Base-by-base conservation (phyloP, 37 sponge, comb jelly and placozoan species). In the Tethya wilhelma region DNA sequence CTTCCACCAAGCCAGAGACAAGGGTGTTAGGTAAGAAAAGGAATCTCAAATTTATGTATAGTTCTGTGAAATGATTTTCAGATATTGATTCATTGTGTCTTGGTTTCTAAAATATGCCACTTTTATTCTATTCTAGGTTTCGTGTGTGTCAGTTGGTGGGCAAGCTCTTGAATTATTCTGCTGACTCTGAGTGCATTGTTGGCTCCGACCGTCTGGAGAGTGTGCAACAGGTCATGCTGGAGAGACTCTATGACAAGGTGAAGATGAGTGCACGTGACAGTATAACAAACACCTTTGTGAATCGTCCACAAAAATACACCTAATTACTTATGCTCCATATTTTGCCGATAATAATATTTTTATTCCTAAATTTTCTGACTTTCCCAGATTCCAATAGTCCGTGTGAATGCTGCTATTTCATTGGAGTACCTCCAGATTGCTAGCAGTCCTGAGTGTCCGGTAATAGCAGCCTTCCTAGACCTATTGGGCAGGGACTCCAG, bases 71-170 rank as follows among this genome's bases (percentile, higher is more conserved):
- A 25, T 62, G 29, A 62, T 26, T 62, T 11, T 49, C 11, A 11
- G 17, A 11, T 49, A 49, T 49, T 17, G 17, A 19, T 49, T 49
- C 14, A 49, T 19, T 49, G 53, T 19, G 53, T 9, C 53, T 49
- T 19, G 9, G 53, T 9, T 49, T 25, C 26, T 25, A 7, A 60
- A 6, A 60, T 26, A 12, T 25, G 28, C 26, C 7, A 7, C 33
- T n/a, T 30, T 20, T 31, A 65, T 37, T 36, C 11, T 6, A 32
- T 59, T 41, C 29, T 40, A 74, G 90, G 56, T 78, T 82, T 32
- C 91, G 87, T 62, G 73, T 70, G 4, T 89, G 94, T 44, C 87
- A 94, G 71, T 44, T 93, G 49, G 45, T 93, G 38, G 73, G 74
- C 31, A 89, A 79, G 71, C 25, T 89, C 38, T 2, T 86, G 30